These are phyloP conservation scores for Galaxias olidus DNA, from an alignment of 2,797 vertebrate species.

Conservation along the genomic window DNA sequence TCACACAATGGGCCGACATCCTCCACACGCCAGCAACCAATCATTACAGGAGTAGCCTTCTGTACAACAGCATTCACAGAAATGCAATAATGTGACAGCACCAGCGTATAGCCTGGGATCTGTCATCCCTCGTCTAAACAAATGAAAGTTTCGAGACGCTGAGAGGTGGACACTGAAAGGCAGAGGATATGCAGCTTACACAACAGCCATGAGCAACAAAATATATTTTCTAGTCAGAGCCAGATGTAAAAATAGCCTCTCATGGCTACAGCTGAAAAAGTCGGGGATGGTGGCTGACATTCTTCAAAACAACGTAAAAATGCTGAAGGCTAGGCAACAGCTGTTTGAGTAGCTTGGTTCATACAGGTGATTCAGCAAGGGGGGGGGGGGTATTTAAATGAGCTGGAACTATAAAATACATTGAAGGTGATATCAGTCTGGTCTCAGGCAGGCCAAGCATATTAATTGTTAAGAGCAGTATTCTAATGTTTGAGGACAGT, in stretches of 20 bases:
- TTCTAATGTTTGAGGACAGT: not conserved
- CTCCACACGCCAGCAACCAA: not conserved
- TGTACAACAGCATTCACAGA: not conserved
- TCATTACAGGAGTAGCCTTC: not conserved
- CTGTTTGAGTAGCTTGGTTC: slow-evolving; percentile 3
- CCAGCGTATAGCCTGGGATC: slow-evolving; percentile 7
- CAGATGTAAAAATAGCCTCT: slow-evolving; percentile 15
- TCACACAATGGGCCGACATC: slow-evolving; percentile 4
- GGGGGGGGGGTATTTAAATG: no score
- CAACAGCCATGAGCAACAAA: slow-evolving; percentile 7
- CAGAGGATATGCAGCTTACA: slow-evolving; percentile 14
- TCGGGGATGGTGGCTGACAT: slow-evolving; percentile 11
- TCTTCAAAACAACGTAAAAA: slow-evolving; percentile 14
- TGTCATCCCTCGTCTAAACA: slow-evolving; percentile 1
- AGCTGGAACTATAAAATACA: not conserved
- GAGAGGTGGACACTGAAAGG: slow-evolving; percentile 3
- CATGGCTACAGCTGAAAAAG: slow-evolving; percentile 5
- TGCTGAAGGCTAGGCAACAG: not conserved
- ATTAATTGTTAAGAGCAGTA: not conserved
- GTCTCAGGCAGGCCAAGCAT: not conserved
- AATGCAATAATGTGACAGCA: not conserved
- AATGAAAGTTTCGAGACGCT: slow-evolving; percentile 5
- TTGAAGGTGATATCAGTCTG: not conserved
- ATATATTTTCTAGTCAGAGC: slow-evolving; percentile 10
- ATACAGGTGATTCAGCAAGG: slow-evolving; percentile 9